These are phyloP conservation scores for Neria commutata DNA, from an alignment of 2,888 invertebrate genomes.

Conservation along the genomic window DNA sequence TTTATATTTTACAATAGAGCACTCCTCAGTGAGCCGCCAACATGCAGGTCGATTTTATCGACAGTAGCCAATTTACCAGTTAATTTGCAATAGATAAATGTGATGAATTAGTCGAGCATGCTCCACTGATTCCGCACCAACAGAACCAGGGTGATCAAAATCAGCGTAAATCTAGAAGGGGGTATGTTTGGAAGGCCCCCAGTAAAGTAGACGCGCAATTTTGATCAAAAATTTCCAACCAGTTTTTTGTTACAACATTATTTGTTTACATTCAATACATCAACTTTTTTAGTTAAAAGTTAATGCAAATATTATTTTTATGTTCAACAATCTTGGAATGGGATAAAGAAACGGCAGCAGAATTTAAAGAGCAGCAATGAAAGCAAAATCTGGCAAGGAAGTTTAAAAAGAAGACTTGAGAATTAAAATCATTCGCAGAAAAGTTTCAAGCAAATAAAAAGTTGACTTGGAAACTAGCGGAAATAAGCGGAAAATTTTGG, in stretches of 20 bases:
- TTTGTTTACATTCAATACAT: conserved; percentile 38
- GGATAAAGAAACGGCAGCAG: neutral
- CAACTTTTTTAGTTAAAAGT: conserved; percentile 40
- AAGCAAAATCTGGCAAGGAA: neutral
- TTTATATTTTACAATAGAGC: conserved; percentile 52
- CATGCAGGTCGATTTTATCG: neutral
- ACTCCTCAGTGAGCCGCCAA: conserved; percentile 12
- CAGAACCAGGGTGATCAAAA: conserved; percentile 33
- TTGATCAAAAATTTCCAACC: conserved; percentile 39
- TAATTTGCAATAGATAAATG: conserved; percentile 51
- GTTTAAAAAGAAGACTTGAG: neutral
- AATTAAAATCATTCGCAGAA: conserved; percentile 12
- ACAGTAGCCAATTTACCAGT: conserved; percentile 35
- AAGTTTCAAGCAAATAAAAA: too few relatives aligned
- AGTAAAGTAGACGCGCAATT: too few relatives aligned
- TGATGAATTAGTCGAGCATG: conserved; percentile 27
- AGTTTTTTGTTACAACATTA: conserved; percentile 42
- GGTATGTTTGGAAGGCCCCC: too few relatives aligned
- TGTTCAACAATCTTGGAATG: neutral
- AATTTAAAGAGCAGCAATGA: neutral
- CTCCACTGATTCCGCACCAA: conserved; percentile 16
- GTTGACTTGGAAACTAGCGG: too few relatives aligned
- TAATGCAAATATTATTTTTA: conserved; percentile 44
- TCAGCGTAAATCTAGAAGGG: too few relatives aligned
- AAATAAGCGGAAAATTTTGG: too few relatives aligned